A percentile compares a stretch with the other conserved stretches of the same genome.
Evolutionary conservation across 2,797 vertebrate genomes (phyloP).

Genomic region (Furcifer pardalis): DNA sequence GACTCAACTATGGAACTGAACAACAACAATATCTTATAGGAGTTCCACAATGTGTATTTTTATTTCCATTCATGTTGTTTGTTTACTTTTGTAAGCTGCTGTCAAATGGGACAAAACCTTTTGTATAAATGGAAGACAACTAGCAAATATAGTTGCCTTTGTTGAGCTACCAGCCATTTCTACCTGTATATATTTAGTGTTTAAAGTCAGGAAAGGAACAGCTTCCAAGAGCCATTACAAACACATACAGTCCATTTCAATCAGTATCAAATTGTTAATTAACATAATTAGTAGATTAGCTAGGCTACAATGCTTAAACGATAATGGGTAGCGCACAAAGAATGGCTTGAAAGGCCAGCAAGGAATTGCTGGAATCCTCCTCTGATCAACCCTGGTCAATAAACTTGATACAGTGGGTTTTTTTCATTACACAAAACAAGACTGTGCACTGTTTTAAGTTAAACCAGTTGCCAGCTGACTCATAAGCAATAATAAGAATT

Average conservation of each 20-base stretch:
- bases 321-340: not conserved
- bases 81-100: not conserved
- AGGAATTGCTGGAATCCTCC: not conserved
- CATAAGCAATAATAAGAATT: not conserved
- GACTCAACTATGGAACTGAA: too few species aligned
- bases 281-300: slow-evolving; percentile 12
- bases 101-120: not conserved
- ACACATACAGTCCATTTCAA: slow-evolving; percentile 24
- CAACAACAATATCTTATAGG: too few species aligned
- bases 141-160: not conserved
- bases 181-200: not conserved
- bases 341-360: not conserved
- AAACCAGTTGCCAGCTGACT: not conserved
- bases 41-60: not conserved
- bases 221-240: not conserved
- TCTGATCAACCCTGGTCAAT: not conserved
- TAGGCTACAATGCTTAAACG: not conserved
- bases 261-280: slow-evolving; percentile 15
- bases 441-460: not conserved
- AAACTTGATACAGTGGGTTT: not conserved
- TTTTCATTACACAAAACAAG: not conserved
- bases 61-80: not conserved
- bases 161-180: not conserved
- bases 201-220: not conserved
- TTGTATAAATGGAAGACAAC: not conserved